A percentile compares a stretch with the other conserved stretches of the same genome.
These are phyloP conservation scores for Dryobota labecula DNA, from an alignment of 2,888 invertebrate genomes.

Conservation along the genomic window DNA sequence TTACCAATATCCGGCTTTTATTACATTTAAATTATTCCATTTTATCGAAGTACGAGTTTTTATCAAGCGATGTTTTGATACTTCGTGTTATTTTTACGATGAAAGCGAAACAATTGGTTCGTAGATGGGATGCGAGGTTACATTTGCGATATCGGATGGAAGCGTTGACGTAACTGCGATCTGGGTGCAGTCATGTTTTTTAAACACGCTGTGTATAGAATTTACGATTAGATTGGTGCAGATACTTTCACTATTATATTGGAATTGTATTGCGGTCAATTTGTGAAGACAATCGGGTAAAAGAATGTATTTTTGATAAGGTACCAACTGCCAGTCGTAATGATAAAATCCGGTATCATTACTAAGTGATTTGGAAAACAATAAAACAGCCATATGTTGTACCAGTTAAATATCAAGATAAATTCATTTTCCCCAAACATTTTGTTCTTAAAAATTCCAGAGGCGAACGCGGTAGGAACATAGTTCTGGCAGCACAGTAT, in stretches of 20 bases:
- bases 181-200: slow-evolving; percentile 47
- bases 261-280: slow-evolving; percentile 17
- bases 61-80: slow-evolving; percentile 59
- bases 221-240: slow-evolving; percentile 16
- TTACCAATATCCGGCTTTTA: slow-evolving; percentile 64
- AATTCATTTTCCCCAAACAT: background rate
- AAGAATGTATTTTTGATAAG: background rate
- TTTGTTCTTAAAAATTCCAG: slow-evolving; percentile 16
- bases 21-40: slow-evolving; percentile 68
- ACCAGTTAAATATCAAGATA: background rate
- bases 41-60: slow-evolving; percentile 58
- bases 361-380: background rate
- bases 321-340: background rate
- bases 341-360: background rate
- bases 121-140: slow-evolving; percentile 28
- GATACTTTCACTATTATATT: slow-evolving; percentile 14
- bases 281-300: background rate
- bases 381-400: background rate
- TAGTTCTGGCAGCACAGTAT: background rate
- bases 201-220: slow-evolving; percentile 38
- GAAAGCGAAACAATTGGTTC: slow-evolving; percentile 52
- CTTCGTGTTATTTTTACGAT: slow-evolving; percentile 57
- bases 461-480: background rate
- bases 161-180: slow-evolving; percentile 35
- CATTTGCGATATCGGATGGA: slow-evolving; percentile 31